A percentile compares a stretch with the other conserved stretches of the same genome.
phyloP scores from a whole-genome alignment of 2,888 invertebrate genomes.

The Ryuthela nishihirai region DNA sequence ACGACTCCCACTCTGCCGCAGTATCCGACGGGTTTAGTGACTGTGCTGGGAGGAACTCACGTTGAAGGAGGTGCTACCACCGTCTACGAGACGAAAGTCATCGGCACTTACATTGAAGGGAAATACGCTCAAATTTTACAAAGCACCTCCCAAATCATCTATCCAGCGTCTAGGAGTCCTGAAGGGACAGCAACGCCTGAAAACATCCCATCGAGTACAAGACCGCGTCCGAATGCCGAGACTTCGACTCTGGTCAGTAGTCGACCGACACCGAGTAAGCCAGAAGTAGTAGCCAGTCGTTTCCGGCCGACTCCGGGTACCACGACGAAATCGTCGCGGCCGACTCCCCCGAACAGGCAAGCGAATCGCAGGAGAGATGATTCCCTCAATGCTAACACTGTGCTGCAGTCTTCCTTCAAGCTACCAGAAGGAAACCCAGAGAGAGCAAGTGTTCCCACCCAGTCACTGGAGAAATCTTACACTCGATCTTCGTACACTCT shows the following conservation, averaged over 20 bases:
- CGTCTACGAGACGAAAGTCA: constrained; percentile 82
- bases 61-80: constrained; percentile 78
- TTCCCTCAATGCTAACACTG: constrained; percentile 25
- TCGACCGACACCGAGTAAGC: constrained; percentile 17
- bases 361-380: constrained; percentile 25
- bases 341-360: constrained; percentile 22
- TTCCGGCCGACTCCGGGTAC: constrained; percentile 2
- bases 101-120: constrained; percentile 69
- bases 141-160: constrained; percentile 64
- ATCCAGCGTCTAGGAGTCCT: constrained; percentile 3
- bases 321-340: constrained; percentile 14
- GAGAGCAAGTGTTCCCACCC: constrained; percentile 17
- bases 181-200: too few species aligned
- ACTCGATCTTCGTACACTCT: constrained; percentile 1
- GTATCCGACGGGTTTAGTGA: constrained; percentile 70
- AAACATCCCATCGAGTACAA: constrained; percentile 7
- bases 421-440: background rate
- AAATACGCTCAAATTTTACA: constrained; percentile 84
- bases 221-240: constrained; percentile 9
- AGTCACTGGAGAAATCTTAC: constrained; percentile 23
- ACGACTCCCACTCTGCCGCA: constrained; percentile 24
- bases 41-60: constrained; percentile 76
- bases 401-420: constrained; percentile 14
- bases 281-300: constrained; percentile 7
- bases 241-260: constrained; percentile 21